A percentile compares a stretch with the other conserved stretches of the same genome.
Conservation (phyloP, 2,797 vertebrate genomes). For the Halcyon badia region DNA sequence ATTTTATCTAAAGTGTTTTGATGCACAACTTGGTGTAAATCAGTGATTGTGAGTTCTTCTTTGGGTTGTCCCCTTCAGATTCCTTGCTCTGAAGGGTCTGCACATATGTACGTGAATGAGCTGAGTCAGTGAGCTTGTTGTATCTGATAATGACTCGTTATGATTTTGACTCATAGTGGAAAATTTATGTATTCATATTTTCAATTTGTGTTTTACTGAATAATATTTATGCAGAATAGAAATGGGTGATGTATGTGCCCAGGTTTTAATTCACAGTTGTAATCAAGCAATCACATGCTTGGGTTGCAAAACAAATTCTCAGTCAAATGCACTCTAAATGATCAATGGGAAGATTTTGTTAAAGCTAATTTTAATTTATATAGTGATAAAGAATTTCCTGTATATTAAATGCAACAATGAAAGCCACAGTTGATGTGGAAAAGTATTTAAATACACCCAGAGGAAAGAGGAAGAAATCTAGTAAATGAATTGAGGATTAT, state of each 20-base stretch:
- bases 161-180: neutral
- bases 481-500: neutral
- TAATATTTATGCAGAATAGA: neutral
- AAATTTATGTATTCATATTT: neutral
- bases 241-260: neutral
- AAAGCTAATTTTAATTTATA: neutral
- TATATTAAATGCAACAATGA: neutral
- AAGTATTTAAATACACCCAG: neutral
- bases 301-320: neutral
- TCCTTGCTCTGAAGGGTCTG: neutral
- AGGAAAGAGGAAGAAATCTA: neutral
- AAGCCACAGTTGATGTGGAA: neutral
- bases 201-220: neutral
- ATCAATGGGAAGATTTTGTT: neutral
- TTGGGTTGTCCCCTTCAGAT: neutral
- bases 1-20: neutral
- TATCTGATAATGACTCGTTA: neutral
- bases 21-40: neutral
- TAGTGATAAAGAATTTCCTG: neutral
- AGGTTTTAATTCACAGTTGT: neutral
- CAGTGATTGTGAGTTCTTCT: neutral
- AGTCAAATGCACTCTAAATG: fast-evolving
- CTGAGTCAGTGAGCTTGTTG: neutral
- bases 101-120: neutral
- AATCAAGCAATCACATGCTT: neutral